Conservation (phyloP, 2,888 invertebrate species). For the Drosophila limbata region DNA sequence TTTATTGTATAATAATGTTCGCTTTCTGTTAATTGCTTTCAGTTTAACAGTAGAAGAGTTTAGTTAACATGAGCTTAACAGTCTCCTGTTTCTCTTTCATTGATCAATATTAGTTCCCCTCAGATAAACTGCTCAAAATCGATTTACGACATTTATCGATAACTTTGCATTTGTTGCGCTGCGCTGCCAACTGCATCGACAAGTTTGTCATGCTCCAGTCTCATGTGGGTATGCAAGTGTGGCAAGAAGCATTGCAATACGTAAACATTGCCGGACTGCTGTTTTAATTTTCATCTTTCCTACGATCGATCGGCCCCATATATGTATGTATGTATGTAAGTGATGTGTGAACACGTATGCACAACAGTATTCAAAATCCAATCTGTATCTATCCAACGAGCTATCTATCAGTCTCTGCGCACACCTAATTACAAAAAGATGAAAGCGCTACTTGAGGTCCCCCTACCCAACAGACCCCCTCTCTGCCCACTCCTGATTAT, state of each 20-base stretch:
- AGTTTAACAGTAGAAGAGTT: not conserved
- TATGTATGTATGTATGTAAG: conserved; percentile 4
- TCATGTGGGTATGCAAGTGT: conserved; percentile 6
- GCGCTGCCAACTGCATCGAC: conserved; percentile 19
- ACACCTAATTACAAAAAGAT: conserved; percentile 79
- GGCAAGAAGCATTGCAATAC: conserved; percentile 40
- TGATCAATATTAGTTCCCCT: not conserved
- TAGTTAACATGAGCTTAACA: conserved; percentile 1
- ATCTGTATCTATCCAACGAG: conserved; percentile 61
- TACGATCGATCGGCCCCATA: conserved; percentile 52
- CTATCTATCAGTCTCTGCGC: conserved; percentile 74
- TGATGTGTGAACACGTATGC: conserved; percentile 14
- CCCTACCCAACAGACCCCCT: conserved; percentile 2
- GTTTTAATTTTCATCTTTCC: conserved; percentile 73
- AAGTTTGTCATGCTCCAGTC: conserved; percentile 23
- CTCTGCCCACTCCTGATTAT: not conserved
- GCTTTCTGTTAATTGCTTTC: too few relatives aligned
- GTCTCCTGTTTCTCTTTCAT: not conserved
- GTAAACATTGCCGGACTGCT: conserved; percentile 68
- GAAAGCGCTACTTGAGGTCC: conserved; percentile 73
- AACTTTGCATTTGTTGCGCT: not conserved
- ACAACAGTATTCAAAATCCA: conserved; percentile 52
- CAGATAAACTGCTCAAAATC: not conserved
- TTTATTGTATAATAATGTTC: too few relatives aligned
- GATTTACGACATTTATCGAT: not conserved